Base-by-base conservation (phyloP, 2,113 vertebrate genomes). In the Microtus oregoni region DNA sequence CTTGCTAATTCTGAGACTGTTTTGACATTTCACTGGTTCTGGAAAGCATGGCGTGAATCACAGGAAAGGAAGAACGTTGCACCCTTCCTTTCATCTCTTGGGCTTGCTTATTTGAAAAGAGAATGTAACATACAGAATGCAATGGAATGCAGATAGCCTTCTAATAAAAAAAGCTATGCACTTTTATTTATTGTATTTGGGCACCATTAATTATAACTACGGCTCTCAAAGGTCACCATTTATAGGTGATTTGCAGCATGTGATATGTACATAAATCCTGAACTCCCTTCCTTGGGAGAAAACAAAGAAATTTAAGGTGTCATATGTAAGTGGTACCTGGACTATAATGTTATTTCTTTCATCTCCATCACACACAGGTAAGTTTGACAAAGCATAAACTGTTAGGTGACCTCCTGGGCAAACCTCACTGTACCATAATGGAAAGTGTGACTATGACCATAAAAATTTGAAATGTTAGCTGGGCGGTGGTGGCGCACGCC, bases 131-230 rank as follows among this genome's bases (percentile, higher is more conserved):
- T 41, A 92, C 1, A 79, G 91, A 92, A 87, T 15, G 7, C 52
- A n/a, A 78, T 63, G 44, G 50, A 6, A 55, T 94, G 44, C 38
- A 22, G 76, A 70, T 4, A 94, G 50, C 78, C 26, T 76, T 94
- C 73, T n/a, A 94, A 82, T 82, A 73, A 94, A 97, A 50, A 95
- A 86, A 24, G 17, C 79, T 85, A 9, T 85, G 20, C 5, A 67
- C n/a, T 86, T 96, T 89, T 97, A 91, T 96, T 96, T 97, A 94
- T 93, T 81, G 86, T 22, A 89, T n/a, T 92, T 77, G 47, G 5
- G 15, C 55, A 75, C 92, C 61, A 87, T 85, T 85, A 94, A 68
- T 50, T 63, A 86, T 89, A 68, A 89, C 82, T 91, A 68, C 28
- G 19, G 79, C 55, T 97, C 85, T 95, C 50, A 30, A 24, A 95